Conservation (phyloP, 2,888 invertebrate genomes). For the Rhopalosiphum nymphaeae region DNA sequence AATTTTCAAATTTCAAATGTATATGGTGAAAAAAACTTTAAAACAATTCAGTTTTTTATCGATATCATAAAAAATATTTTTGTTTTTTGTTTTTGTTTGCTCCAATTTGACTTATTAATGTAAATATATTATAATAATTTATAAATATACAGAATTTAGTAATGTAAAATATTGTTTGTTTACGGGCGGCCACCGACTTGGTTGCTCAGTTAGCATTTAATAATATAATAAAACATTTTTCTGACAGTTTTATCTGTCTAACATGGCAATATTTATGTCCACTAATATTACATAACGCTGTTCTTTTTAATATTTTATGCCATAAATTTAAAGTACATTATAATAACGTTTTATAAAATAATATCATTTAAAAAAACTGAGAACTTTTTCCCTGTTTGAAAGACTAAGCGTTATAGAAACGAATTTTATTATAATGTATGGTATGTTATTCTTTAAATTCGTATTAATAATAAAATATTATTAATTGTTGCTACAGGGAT, state of each 20-base stretch:
- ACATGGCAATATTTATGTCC: neutral
- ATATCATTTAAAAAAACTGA: neutral
- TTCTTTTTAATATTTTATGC: constrained; percentile 1
- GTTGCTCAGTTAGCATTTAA: constrained; percentile 11
- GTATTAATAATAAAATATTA: too few species aligned
- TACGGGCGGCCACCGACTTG: neutral
- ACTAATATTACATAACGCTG: neutral
- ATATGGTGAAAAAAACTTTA: neutral
- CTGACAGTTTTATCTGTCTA: constrained; percentile 8
- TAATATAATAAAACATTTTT: neutral
- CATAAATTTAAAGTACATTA: neutral
- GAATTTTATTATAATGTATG: neutral
- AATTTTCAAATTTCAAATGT: neutral
- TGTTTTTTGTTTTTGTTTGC: neutral
- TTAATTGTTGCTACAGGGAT: neutral
- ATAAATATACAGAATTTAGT: neutral
- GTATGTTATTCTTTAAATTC: neutral
- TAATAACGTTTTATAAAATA: neutral
- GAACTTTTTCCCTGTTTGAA: neutral
- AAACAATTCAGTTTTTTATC: neutral
- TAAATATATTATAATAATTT: neutral
- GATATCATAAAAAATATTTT: neutral
- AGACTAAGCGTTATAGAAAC: neutral
- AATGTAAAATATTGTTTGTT: neutral
- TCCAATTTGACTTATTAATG: neutral